A percentile compares a stretch with the other conserved stretches of the same genome.
These are phyloP conservation scores for Rachycentron canadum DNA, from an alignment of 2,797 vertebrate species.

Conservation along the genomic window DNA sequence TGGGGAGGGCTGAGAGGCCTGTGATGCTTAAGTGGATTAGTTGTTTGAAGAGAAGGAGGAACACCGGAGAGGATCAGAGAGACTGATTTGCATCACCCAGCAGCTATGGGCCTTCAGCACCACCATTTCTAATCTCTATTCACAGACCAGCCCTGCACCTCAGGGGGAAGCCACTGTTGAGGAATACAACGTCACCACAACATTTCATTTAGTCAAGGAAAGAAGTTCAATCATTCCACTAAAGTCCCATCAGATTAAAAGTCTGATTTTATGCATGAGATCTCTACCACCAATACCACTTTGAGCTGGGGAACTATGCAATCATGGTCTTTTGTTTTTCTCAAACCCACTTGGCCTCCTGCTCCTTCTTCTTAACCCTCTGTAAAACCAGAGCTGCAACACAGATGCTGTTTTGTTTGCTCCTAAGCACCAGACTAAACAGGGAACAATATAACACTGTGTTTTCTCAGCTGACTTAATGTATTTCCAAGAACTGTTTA, in stretches of 20 bases:
- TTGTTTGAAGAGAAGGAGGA: constrained; percentile 50
- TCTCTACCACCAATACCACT: constrained; percentile 9
- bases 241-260: constrained; percentile 24
- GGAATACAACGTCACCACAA: constrained; percentile 54
- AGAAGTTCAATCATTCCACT: constrained; percentile 27
- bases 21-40: constrained; percentile 71
- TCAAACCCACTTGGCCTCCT: constrained; percentile 67
- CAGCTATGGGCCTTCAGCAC: constrained; percentile 34
- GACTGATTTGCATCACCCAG: constrained; percentile 54
- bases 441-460: constrained; percentile 66
- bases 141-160: constrained; percentile 46
- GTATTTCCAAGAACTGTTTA: constrained; percentile 63
- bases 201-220: constrained; percentile 47
- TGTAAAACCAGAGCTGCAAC: constrained; percentile 60
- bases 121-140: constrained; percentile 60
- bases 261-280: constrained; percentile 61
- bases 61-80: constrained; percentile 53
- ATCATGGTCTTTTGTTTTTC: constrained; percentile 67
- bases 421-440: constrained; percentile 63
- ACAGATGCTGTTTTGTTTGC: constrained; percentile 79
- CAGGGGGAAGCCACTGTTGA: constrained; percentile 48
- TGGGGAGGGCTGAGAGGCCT: constrained; percentile 36
- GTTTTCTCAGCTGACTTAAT: constrained; percentile 75
- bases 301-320: constrained; percentile 55
- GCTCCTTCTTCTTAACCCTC: constrained; percentile 66